Evolutionary conservation across 2,888 invertebrate species (phyloP).

Genomic region (Podotricha telesiphe): DNA sequence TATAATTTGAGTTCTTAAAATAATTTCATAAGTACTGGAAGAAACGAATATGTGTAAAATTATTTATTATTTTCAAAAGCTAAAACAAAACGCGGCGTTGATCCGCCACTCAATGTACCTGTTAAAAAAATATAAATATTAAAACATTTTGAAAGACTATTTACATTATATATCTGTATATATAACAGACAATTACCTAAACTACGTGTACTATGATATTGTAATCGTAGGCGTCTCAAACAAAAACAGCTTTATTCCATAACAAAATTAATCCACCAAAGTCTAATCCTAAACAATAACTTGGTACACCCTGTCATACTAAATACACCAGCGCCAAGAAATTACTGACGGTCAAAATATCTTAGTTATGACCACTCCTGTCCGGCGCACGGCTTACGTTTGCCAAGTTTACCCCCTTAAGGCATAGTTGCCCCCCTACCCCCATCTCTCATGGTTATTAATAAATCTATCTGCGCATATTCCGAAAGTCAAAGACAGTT

Average conservation of each 20-base stretch:
- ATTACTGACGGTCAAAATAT: conserved; percentile 83
- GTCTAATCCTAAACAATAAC: conserved; percentile 62
- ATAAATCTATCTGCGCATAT: conserved; percentile 82
- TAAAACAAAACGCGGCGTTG: too few species aligned
- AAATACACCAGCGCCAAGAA: conserved; percentile 70
- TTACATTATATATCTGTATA: too few species aligned
- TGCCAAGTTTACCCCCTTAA: conserved; percentile 73
- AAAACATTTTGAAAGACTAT: too few species aligned
- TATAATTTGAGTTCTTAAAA: too few species aligned
- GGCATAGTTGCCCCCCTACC: conserved; percentile 61
- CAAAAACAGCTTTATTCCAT: conserved; percentile 49
- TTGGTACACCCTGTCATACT: conserved; percentile 66
- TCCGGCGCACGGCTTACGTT: conserved; percentile 80
- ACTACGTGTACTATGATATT: too few species aligned
- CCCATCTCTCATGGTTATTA: conserved; percentile 68
- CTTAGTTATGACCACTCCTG: conserved; percentile 83
- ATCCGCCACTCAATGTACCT: too few species aligned
- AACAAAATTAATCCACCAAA: conserved; percentile 61
- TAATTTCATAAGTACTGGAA: too few species aligned
- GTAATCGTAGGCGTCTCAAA: not conserved
- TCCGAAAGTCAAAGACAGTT: conserved; percentile 72
- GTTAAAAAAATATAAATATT: too few species aligned
- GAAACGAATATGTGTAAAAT: too few species aligned
- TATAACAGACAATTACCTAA: too few species aligned
- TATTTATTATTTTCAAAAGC: too few species aligned